A percentile compares a stretch with the other conserved stretches of the same genome.
phyloP scores from a whole-genome alignment of 2,113 vertebrate genomes.

The Hucho hucho region DNA sequence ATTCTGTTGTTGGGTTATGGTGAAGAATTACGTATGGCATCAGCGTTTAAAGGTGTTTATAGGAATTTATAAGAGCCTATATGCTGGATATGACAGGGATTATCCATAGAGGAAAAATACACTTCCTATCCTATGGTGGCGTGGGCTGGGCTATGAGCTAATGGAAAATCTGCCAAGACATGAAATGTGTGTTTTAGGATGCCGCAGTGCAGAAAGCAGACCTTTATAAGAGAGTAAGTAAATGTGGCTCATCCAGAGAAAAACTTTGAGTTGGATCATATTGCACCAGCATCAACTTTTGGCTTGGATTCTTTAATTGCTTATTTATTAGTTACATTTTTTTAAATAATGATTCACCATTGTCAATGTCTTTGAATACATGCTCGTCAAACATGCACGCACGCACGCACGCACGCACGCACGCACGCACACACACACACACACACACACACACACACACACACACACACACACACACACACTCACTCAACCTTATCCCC shows the following conservation, averaged over 20 bases:
- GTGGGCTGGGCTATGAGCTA: conserved; percentile 19
- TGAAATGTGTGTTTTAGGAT: conserved; percentile 20
- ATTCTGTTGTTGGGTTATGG: not conserved
- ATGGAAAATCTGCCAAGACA: conserved; percentile 36
- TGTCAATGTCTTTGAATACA: not conserved
- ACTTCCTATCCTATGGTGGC: conserved; percentile 29
- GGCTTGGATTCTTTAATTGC: not conserved
- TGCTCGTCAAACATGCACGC: too few species aligned
- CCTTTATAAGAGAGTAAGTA: conserved; percentile 1
- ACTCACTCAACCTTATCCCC: not conserved
- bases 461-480: not conserved
- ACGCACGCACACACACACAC: too few species aligned
- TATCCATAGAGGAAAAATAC: conserved; percentile 42
- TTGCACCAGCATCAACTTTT: conserved; percentile 9
- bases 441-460: too few species aligned
- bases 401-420: too few species aligned
- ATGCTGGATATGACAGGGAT: conserved; percentile 36
- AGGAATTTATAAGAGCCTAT: conserved; percentile 8
- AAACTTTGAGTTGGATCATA: not conserved
- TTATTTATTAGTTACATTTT: not conserved
- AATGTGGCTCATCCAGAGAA: not conserved
- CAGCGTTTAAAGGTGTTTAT: conserved; percentile 7
- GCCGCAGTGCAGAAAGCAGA: not conserved
- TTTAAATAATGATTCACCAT: not conserved
- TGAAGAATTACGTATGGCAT: conserved; percentile 15